Conservation (phyloP, 2,113 vertebrate species). For the Triplophysa siluroides region DNA sequence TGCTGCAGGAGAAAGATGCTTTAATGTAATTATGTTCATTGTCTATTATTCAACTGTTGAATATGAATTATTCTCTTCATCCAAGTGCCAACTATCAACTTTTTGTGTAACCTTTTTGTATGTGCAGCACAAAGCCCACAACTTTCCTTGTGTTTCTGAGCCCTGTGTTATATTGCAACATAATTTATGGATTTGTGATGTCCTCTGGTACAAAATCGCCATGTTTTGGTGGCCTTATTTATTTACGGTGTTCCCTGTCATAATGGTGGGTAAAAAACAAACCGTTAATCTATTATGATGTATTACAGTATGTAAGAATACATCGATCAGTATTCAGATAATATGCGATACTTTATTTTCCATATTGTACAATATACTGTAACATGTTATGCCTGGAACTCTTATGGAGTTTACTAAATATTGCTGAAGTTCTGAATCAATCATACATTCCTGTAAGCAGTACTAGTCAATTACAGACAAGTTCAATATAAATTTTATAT, state of each 20-base stretch:
- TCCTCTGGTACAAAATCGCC: not conserved
- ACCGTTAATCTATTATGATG: not conserved
- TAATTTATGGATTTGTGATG: not conserved
- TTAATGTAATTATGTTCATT: not conserved
- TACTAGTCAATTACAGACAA: not conserved
- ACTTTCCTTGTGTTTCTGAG: constrained; percentile 9
- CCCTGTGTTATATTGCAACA: not conserved
- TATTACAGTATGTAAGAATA: not conserved
- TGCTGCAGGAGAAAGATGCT: not conserved
- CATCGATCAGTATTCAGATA: not conserved
- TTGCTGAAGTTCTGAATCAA: not conserved
- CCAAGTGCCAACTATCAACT: constrained; percentile 46
- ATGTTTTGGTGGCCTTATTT: constrained; percentile 24
- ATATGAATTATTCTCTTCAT: constrained; percentile 16
- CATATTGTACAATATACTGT: constrained; percentile 6
- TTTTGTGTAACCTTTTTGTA: not conserved
- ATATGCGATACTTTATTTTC: not conserved
- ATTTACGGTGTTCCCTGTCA: not conserved
- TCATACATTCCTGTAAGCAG: not conserved
- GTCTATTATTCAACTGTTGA: not conserved
- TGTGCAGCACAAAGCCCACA: not conserved
- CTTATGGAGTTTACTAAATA: not conserved
- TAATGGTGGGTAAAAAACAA: constrained; percentile 18
- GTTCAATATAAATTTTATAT: too few species aligned
- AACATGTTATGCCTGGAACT: not conserved